A percentile compares a stretch with the other conserved stretches of the same genome.
Conservation (phyloP, 1,140 invertebrate species). For the Cepaea nemoralis region DNA sequence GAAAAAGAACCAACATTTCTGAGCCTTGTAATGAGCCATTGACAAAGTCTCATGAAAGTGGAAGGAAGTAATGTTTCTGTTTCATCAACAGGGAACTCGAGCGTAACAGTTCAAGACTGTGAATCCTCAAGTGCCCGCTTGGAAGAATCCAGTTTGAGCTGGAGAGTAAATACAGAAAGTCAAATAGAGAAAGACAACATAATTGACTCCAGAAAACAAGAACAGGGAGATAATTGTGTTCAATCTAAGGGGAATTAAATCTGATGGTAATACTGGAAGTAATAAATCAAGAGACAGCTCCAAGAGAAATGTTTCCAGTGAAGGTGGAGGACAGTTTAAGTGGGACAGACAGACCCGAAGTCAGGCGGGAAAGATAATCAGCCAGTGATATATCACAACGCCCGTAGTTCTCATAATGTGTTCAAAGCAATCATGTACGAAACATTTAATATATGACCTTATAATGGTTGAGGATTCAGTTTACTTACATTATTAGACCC, state of each 20-base stretch:
- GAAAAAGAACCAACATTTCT: constrained; percentile 44
- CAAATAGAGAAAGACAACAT: not conserved
- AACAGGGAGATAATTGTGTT: not conserved
- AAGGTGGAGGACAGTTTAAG: constrained; percentile 31
- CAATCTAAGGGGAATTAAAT: not conserved
- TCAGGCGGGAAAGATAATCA: constrained; percentile 53
- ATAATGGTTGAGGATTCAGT: too few relatives aligned
- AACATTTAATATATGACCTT: too few relatives aligned
- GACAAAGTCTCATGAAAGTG: constrained; percentile 8
- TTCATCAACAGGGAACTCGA: not conserved
- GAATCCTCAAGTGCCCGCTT: not conserved
- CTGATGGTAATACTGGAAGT: not conserved
- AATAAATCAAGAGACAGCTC: not conserved
- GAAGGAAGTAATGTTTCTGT: not conserved
- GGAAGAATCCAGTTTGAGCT: constrained; percentile 14
- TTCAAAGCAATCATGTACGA: too few relatives aligned
- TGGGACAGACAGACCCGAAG: constrained; percentile 63
- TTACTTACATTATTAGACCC: too few relatives aligned
- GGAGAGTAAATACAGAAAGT: not conserved
- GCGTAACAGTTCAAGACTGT: constrained; percentile 18
- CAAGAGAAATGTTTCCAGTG: constrained; percentile 29
- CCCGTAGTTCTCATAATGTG: too few relatives aligned
- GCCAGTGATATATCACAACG: constrained; percentile 25
- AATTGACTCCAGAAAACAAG: not conserved
- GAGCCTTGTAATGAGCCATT: constrained; percentile 14